A percentile compares a stretch with the other conserved stretches of the same genome.
Evolutionary conservation across 2,888 invertebrate species (phyloP).

Genomic region (Acrocyrtus sp.): DNA sequence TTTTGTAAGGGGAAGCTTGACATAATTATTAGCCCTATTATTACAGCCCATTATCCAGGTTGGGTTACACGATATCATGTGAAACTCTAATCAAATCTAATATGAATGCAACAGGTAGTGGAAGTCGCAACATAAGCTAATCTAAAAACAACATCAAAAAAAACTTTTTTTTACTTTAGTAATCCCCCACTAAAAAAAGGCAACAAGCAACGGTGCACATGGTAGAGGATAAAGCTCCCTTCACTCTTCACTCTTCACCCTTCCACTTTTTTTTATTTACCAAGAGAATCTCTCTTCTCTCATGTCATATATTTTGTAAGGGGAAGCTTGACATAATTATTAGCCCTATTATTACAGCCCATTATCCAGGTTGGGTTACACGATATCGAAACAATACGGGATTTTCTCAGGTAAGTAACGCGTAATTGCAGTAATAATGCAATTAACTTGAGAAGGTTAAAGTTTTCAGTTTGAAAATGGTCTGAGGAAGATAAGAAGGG

Average conservation of each 20-base stretch:
- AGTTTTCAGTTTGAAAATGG: too few relatives aligned
- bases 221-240: too few relatives aligned
- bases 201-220: too few relatives aligned
- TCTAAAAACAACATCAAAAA: too few relatives aligned
- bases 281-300: background rate
- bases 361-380: constrained; percentile 14
- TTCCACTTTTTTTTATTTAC: too few relatives aligned
- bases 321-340: constrained; percentile 38
- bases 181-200: too few relatives aligned
- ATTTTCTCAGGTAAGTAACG: too few relatives aligned
- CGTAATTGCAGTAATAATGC: constrained; percentile 30
- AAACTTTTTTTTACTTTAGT: too few relatives aligned
- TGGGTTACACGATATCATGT: constrained; percentile 4
- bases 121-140: too few relatives aligned
- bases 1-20: constrained; percentile 26
- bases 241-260: too few relatives aligned
- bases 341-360: constrained; percentile 21
- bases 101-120: constrained; percentile 37
- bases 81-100: constrained; percentile 17
- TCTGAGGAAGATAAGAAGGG: too few relatives aligned
- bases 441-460: constrained; percentile 26
- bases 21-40: constrained; percentile 33
- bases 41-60: constrained; percentile 13
- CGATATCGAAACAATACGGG: constrained; percentile 13
- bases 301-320: constrained; percentile 2